These are phyloP conservation scores for Setophaga petechia DNA, from an alignment of 2,113 vertebrate species.

Conservation along the genomic window DNA sequence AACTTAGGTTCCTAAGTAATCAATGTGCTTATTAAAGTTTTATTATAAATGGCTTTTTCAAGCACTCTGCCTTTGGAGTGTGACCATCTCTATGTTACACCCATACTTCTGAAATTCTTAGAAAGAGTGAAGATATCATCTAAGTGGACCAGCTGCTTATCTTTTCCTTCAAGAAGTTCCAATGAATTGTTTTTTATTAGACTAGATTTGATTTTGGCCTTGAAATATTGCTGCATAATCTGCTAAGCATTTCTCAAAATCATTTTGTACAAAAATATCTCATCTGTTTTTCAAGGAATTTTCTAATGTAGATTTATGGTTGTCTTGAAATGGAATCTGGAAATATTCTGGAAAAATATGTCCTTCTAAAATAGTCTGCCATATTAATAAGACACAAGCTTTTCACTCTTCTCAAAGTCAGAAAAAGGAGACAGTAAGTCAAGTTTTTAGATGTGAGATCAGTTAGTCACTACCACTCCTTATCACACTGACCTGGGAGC, in stretches of 20 bases:
- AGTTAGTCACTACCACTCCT: background rate
- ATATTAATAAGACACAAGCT: background rate
- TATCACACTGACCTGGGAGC: background rate
- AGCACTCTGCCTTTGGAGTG: background rate
- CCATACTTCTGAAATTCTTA: background rate
- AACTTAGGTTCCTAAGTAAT: background rate
- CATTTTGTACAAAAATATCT: background rate
- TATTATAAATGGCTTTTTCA: background rate
- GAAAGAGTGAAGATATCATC: background rate
- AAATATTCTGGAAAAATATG: background rate
- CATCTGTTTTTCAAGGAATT: background rate
- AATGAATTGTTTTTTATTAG: background rate
- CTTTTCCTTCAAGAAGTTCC: background rate
- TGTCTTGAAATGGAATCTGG: background rate
- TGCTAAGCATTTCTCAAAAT: background rate
- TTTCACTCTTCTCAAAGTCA: slow-evolving; percentile 30
- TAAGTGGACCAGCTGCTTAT: background rate
- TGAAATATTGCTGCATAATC: background rate
- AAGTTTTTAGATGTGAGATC: background rate
- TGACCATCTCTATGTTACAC: accelerated
- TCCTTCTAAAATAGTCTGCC: background rate
- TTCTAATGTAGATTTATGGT: background rate
- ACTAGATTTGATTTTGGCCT: background rate
- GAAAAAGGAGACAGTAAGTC: slow-evolving; percentile 3
- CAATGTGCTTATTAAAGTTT: background rate